These are phyloP conservation scores for Prunella strophiata DNA, from an alignment of 2,797 vertebrate genomes.

Conservation along the genomic window DNA sequence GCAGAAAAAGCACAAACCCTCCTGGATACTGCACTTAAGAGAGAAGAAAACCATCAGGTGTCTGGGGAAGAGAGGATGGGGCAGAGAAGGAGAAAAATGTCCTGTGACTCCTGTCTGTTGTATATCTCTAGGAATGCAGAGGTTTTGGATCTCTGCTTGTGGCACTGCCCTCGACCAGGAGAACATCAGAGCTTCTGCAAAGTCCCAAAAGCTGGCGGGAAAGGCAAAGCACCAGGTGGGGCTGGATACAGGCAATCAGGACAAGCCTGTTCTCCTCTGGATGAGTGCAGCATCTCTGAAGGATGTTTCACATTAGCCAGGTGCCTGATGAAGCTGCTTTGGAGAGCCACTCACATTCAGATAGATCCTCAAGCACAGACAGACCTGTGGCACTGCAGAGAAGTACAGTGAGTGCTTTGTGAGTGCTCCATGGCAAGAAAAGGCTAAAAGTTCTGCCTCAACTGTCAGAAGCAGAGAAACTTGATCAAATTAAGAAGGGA, in stretches of 20 bases:
- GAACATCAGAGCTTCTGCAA: background rate
- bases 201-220: background rate
- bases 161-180: background rate
- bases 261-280: background rate
- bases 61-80: background rate
- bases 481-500: background rate
- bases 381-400: background rate
- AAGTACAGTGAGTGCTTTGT: background rate
- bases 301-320: background rate
- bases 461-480: background rate
- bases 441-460: background rate
- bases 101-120: background rate
- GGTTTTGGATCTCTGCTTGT: background rate
- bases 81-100: background rate
- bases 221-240: background rate
- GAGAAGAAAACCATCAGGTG: background rate
- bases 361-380: background rate
- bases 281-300: background rate
- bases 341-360: background rate
- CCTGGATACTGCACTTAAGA: fast-evolving
- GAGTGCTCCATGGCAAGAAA: background rate
- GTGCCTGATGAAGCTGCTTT: background rate
- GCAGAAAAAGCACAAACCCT: background rate
- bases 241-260: background rate
- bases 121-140: background rate